Evolutionary conservation across 2,113 vertebrate species (phyloP).

Genomic region (Ciconia maguari): DNA sequence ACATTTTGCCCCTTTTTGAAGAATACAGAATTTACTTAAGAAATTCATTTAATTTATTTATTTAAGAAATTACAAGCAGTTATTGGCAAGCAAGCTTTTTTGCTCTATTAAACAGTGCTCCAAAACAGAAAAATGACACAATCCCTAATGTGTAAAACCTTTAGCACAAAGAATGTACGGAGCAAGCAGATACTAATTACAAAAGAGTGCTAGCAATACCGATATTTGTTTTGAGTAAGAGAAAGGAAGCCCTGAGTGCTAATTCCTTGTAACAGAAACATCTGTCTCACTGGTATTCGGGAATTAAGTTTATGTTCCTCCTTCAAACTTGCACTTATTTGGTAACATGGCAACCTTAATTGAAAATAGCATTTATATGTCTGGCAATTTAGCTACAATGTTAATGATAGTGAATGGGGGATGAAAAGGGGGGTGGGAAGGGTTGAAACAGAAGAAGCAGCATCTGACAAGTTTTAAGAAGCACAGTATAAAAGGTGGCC

Average conservation of each 20-base stretch:
- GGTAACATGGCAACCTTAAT: conserved; percentile 29
- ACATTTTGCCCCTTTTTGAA: neutral
- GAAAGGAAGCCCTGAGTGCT: neutral
- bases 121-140: neutral
- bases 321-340: conserved; percentile 38
- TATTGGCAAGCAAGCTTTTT: neutral
- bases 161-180: neutral
- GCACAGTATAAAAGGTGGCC: neutral
- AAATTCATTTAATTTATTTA: neutral
- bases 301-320: conserved; percentile 26
- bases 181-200: neutral
- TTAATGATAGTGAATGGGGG: neutral
- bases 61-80: conserved; percentile 5
- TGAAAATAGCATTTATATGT: conserved; percentile 28
- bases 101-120: neutral
- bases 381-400: neutral
- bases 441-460: conserved; percentile 8
- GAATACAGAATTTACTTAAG: neutral
- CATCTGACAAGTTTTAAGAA: conserved; percentile 4
- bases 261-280: conserved; percentile 38
- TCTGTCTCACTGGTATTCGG: neutral
- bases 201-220: neutral
- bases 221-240: conserved; percentile 4
- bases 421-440: neutral
- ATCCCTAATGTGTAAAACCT: neutral